Conservation (phyloP, 2,113 vertebrate genomes). For the Pteruthius melanotis region DNA sequence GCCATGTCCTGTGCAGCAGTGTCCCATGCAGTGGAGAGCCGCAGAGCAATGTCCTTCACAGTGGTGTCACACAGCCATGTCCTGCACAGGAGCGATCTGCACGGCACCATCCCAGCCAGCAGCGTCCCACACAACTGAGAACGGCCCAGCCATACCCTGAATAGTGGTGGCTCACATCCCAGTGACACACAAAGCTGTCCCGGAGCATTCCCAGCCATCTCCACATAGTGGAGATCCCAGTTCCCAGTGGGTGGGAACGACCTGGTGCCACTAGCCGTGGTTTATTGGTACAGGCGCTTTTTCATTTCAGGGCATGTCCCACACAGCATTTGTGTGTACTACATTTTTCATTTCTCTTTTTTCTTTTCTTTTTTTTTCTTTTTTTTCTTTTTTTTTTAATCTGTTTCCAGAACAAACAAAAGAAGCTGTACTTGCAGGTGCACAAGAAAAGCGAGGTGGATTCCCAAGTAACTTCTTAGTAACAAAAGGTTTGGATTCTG, state of each 20-base stretch:
- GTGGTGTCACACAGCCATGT: neutral
- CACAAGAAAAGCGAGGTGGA: neutral
- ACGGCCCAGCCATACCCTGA: neutral
- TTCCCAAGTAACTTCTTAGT: neutral
- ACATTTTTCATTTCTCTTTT: neutral
- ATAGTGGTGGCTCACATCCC: neutral
- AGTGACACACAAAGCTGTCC: neutral
- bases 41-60: fast-evolving
- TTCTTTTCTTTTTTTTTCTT: too few species aligned
- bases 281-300: neutral
- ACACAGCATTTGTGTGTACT: neutral
- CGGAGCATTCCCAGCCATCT: neutral
- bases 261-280: neutral
- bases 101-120: fast-evolving
- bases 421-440: neutral
- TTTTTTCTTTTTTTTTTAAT: neutral
- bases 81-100: neutral
- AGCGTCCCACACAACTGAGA: neutral
- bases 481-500: neutral
- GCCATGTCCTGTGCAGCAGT: fast-evolving
- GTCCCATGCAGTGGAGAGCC: neutral
- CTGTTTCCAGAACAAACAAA: neutral
- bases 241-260: fast-evolving
- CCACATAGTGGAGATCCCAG: too few species aligned
- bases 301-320: neutral